Evolutionary conservation across 2,113 vertebrate genomes (phyloP).

Genomic region (Psittacara wagleri): DNA sequence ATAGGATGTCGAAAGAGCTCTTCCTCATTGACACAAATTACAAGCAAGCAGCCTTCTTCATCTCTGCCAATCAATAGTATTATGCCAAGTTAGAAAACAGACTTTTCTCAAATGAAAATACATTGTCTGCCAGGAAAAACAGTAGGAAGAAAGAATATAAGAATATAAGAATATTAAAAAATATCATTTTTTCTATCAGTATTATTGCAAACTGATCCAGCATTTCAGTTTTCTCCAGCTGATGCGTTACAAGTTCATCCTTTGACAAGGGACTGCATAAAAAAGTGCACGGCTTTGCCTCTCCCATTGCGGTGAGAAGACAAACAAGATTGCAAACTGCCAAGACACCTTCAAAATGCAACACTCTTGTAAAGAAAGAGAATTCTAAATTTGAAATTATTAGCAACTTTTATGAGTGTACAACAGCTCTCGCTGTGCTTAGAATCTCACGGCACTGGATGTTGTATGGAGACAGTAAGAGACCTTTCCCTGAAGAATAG

Average conservation of each 20-base stretch:
- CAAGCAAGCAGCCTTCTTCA: neutral
- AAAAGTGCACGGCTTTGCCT: neutral
- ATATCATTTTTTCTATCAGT: neutral
- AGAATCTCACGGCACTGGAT: neutral
- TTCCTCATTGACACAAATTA: neutral
- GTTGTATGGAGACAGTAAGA: neutral
- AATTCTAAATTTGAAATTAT: neutral
- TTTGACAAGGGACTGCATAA: neutral
- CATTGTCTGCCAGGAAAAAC: neutral
- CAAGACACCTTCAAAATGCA: neutral
- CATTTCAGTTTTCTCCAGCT: neutral
- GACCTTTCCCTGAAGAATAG: neutral
- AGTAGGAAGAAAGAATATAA: neutral
- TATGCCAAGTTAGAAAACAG: neutral
- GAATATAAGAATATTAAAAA: neutral
- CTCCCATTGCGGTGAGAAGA: neutral
- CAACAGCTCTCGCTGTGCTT: neutral
- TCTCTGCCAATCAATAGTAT: neutral
- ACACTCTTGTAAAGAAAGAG: neutral
- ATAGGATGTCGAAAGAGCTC: neutral
- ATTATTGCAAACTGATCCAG: neutral
- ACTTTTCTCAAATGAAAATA: neutral
- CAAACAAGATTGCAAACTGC: neutral
- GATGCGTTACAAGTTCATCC: neutral
- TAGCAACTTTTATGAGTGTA: neutral